phyloP scores from a whole-genome alignment of 2,888 invertebrate genomes.

The Dioctria rufipes region DNA sequence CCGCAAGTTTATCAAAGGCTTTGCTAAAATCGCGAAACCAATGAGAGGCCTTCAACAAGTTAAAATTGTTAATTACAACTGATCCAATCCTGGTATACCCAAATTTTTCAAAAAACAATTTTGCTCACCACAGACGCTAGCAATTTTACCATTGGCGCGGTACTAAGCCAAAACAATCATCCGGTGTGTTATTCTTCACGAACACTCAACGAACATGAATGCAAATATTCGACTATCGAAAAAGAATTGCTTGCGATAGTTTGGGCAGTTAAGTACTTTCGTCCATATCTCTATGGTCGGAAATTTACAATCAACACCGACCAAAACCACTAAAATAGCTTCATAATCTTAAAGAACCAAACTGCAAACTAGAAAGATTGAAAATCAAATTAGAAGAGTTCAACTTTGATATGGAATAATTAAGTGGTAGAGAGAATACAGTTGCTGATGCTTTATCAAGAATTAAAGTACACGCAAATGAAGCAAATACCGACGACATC shows the following conservation, averaged over 20 bases:
- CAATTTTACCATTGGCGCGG: conserved; percentile 47
- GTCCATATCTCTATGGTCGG: not conserved
- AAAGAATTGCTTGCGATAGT: conserved; percentile 50
- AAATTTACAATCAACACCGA: conserved; percentile 45
- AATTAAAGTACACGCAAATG: too few relatives aligned
- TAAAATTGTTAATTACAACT: conserved; percentile 50
- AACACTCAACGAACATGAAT: conserved; percentile 39
- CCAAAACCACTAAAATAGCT: conserved; percentile 66
- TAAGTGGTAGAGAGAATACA: too few relatives aligned
- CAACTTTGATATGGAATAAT: too few relatives aligned
- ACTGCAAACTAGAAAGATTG: conserved; percentile 66
- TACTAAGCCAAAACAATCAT: conserved; percentile 43
- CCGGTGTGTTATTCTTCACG: conserved; percentile 36
- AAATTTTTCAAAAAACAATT: conserved; percentile 51
- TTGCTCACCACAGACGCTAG: conserved; percentile 47
- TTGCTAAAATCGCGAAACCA: too few relatives aligned
- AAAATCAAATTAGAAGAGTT: conserved; percentile 61
- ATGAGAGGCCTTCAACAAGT: conserved; percentile 45
- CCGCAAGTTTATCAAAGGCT: too few relatives aligned
- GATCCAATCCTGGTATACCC: conserved; percentile 48
- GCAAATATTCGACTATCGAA: conserved; percentile 22
- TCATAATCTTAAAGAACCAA: conserved; percentile 53
- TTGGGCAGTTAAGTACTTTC: conserved; percentile 48
- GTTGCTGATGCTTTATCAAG: too few relatives aligned
- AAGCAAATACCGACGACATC: too few relatives aligned